These are phyloP conservation scores for Ichneumon xanthorius DNA, from an alignment of 2,888 invertebrate genomes.

Conservation along the genomic window DNA sequence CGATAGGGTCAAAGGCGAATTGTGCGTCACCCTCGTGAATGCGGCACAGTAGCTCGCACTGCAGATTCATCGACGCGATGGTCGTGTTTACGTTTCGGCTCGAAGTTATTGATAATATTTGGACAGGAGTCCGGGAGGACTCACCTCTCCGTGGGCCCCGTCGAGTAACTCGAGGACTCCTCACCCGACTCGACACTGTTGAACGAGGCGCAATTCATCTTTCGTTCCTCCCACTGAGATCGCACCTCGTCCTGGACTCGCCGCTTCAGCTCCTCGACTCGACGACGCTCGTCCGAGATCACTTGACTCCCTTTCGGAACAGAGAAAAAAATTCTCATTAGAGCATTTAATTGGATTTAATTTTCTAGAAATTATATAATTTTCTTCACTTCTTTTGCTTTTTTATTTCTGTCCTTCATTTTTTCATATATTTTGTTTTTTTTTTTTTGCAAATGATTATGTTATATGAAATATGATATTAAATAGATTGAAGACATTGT, in stretches of 20 bases:
- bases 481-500: neutral
- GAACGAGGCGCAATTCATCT: slow-evolving; percentile 88
- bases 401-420: neutral
- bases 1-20: slow-evolving; percentile 42
- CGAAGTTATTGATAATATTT: slow-evolving; percentile 1
- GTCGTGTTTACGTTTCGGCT: neutral
- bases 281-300: slow-evolving; percentile 95
- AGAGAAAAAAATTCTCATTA: slow-evolving; percentile 24
- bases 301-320: slow-evolving; percentile 92
- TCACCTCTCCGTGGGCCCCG: slow-evolving; percentile 87
- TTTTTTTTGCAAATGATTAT: neutral
- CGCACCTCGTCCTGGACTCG: slow-evolving; percentile 95
- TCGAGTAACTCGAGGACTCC: slow-evolving; percentile 87
- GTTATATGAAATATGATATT: no score
- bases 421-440: neutral
- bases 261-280: slow-evolving; percentile 94
- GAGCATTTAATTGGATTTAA: neutral
- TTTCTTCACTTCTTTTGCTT: slow-evolving; percentile 2
- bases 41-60: neutral
- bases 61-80: slow-evolving; percentile 4
- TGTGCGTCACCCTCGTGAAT: slow-evolving; percentile 29
- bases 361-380: neutral
- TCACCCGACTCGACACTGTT: slow-evolving; percentile 88
- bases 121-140: slow-evolving; percentile 16
- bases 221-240: slow-evolving; percentile 92